A percentile compares a stretch with the other conserved stretches of the same genome.
phyloP scores from a whole-genome alignment of 2,113 vertebrate species.

The Toxotes jaculatrix region DNA sequence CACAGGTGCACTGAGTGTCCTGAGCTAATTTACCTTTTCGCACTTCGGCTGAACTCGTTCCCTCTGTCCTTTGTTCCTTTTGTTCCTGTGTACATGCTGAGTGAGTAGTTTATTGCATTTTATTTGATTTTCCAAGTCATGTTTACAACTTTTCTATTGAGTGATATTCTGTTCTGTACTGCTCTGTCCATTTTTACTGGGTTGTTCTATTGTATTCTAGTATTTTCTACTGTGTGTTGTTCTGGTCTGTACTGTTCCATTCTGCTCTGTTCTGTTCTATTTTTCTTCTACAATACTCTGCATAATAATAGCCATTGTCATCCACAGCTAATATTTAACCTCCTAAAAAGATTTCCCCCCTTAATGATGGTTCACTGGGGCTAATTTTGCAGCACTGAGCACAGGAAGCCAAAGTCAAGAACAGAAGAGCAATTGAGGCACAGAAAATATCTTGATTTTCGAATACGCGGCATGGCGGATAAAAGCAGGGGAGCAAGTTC shows the following conservation, averaged over 20 bases:
- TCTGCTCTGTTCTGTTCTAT: neutral
- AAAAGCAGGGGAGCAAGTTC: neutral
- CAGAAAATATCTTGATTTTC: neutral
- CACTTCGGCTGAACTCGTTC: no score
- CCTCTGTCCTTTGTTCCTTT: no score
- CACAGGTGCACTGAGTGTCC: no score
- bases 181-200: neutral
- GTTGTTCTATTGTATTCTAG: neutral
- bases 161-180: neutral
- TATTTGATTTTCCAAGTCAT: no score
- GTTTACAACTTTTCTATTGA: no score
- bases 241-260: neutral
- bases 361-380: slow-evolving; percentile 41
- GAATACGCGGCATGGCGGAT: neutral
- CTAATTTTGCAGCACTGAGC: slow-evolving; percentile 40
- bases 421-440: slow-evolving; percentile 11
- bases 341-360: slow-evolving; percentile 25
- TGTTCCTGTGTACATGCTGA: no score
- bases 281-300: neutral
- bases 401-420: slow-evolving; percentile 34
- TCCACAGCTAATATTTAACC: slow-evolving; percentile 42
- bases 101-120: no score
- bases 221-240: neutral
- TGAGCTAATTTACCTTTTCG: no score
- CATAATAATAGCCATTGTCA: slow-evolving; percentile 9